Percentiles rank a stretch among this genome's conserved stretches.
Evolutionary conservation across 2,113 vertebrate genomes (phyloP).

Genomic region (Tachysurus fulvidraco): DNA sequence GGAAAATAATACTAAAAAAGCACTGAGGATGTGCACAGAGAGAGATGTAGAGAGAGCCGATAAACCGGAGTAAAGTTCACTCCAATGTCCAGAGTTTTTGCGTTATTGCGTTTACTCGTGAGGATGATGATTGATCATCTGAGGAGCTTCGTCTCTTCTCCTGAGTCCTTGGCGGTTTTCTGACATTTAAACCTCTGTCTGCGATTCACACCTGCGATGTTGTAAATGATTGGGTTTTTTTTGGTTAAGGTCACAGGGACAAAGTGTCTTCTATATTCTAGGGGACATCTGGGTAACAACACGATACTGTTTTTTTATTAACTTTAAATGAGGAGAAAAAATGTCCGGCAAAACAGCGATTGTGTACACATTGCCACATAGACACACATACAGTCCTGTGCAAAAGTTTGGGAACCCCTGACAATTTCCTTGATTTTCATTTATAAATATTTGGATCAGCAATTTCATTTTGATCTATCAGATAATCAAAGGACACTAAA

Average conservation of each 20-base stretch:
- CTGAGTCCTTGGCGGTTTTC: background rate
- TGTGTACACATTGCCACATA: background rate
- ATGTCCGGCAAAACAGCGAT: background rate
- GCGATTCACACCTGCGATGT: background rate
- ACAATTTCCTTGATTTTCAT: too few relatives aligned
- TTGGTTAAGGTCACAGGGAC: background rate
- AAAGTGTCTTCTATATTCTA: background rate
- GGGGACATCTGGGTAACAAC: background rate
- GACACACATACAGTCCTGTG: too few relatives aligned
- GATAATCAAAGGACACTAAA: too few relatives aligned
- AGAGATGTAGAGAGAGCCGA: background rate
- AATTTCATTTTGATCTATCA: too few relatives aligned
- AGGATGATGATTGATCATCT: background rate
- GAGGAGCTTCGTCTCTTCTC: background rate
- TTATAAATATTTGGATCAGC: too few relatives aligned
- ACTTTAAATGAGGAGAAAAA: background rate
- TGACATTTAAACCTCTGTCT: background rate
- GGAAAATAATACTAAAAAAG: background rate
- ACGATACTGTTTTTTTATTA: background rate
- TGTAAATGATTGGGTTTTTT: background rate
- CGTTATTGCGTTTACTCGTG: background rate
- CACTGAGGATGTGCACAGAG: background rate
- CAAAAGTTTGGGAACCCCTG: too few relatives aligned
- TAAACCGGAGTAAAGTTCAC: background rate
- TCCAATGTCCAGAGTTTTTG: background rate